Base-by-base conservation (phyloP, 1,140 invertebrate genomes). In the Hydropsyche tenuis region DNA sequence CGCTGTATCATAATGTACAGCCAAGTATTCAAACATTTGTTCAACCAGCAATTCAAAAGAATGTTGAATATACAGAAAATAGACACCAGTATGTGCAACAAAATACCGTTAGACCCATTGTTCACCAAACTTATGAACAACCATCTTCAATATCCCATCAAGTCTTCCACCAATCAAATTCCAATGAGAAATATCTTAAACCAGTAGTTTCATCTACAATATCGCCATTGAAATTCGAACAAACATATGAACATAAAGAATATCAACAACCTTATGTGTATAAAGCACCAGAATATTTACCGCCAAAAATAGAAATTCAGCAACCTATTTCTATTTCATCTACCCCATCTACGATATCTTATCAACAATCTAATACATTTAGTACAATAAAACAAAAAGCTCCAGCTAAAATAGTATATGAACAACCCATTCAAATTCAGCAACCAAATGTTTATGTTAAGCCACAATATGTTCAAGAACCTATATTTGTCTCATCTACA, bases 141-240 rank as follows among this genome's bases (percentile, higher is more conserved):
- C 82, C 78, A n/a, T n/a, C n/a, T 69, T 71, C 79, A 4, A 81
- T 85, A 25, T 85, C 84, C 45, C 81, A 82, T 64, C 83, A 85
- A 79, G 75, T 79, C 16, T 82, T 81, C 73, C 81, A 83, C 68
- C n/a, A n/a, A n/a, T n/a, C n/a, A n/a, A n/a, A n/a, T n/a, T 69
- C 25, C 5, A 18, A 69, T 18, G 72, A 68, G 11, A 27, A 72
- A 63, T 75, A 76, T 56, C 25, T 62, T 30, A 56, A 22, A 14
- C 46, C 43, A 9, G 18, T 60, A 82, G 23, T 85, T 81, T 65
- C 81, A 80, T 75, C 84, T 82, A 81, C 76, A 77, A n/a, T 81
- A 79, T 69, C 81, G 82, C 73, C 81, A 79, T 69, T 78, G 14
- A 43, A 43, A 46, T 77, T 72, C 18, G 48, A 46, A 5, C 56